Evolutionary conservation across 2,797 vertebrate species (phyloP).

Genomic region (Oceanodroma leucorhoa): DNA sequence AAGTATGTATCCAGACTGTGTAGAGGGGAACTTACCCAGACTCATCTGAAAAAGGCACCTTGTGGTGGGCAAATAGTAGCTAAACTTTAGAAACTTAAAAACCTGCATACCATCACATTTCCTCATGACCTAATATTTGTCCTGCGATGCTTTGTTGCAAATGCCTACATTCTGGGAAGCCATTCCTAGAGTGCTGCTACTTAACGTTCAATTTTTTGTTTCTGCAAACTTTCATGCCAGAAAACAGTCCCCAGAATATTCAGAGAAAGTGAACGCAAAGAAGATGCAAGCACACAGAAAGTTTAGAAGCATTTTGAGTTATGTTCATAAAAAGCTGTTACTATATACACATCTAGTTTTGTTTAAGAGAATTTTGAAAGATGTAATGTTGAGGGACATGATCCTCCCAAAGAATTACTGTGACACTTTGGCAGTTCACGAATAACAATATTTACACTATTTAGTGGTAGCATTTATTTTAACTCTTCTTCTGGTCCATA

Average conservation of each 20-base stretch:
- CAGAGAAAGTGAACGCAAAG: not conserved
- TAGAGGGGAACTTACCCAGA: not conserved
- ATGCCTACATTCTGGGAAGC: not conserved
- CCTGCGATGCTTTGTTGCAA: not conserved
- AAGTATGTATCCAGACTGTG: not conserved
- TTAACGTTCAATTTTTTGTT: not conserved
- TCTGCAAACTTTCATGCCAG: not conserved
- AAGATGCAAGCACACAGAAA: not conserved
- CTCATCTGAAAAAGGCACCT: not conserved
- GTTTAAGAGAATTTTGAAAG: not conserved
- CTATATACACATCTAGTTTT: not conserved
- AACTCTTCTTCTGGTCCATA: conserved; percentile 1
- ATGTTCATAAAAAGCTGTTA: not conserved
- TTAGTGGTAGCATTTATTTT: conserved; percentile 33
- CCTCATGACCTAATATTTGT: not conserved
- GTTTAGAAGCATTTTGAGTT: not conserved
- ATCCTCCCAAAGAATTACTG: not conserved
- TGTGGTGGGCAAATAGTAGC: not conserved
- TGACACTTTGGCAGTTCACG: conserved; percentile 8
- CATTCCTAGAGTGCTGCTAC: not conserved
- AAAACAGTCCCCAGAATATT: not conserved
- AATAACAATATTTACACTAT: conserved; percentile 24
- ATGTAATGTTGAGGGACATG: not conserved
- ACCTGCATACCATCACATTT: not conserved
- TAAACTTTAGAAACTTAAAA: not conserved